phyloP scores from a whole-genome alignment of 2,113 vertebrate species.

The Pristiophorus japonicus region DNA sequence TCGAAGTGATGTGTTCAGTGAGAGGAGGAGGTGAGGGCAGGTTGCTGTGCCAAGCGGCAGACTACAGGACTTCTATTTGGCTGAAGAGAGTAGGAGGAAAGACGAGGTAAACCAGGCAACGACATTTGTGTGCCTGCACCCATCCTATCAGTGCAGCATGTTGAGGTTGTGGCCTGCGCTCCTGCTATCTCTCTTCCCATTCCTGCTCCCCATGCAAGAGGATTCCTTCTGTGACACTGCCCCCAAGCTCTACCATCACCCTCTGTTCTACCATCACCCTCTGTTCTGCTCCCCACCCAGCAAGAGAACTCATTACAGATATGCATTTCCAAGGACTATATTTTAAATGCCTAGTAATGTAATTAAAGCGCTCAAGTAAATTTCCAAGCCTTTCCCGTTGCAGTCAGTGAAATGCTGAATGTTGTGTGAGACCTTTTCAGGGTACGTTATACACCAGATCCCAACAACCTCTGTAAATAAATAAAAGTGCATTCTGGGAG shows the following conservation, averaged over 20 bases:
- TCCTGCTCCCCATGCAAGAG: background rate
- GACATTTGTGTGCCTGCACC: background rate
- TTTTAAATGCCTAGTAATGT: background rate
- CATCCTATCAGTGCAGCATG: background rate
- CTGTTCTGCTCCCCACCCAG: background rate
- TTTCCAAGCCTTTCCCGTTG: background rate
- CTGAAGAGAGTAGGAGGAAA: background rate
- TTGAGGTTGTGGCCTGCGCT: background rate
- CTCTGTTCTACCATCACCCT: too few relatives aligned
- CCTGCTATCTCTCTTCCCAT: background rate
- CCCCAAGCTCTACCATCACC: background rate
- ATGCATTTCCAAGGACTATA: background rate
- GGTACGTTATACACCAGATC: background rate
- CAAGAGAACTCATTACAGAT: too few relatives aligned
- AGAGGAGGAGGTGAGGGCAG: background rate
- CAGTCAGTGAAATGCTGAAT: background rate
- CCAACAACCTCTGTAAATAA: background rate
- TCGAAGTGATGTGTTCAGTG: background rate
- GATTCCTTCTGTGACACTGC: background rate
- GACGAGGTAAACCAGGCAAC: background rate
- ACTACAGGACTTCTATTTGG: background rate
- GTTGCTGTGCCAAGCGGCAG: background rate
- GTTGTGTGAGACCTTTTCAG: background rate
- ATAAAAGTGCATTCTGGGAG: background rate
- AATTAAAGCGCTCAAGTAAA: background rate